Evolutionary conservation across 2,797 vertebrate genomes (phyloP).

Genomic region (Buceros bicornis): DNA sequence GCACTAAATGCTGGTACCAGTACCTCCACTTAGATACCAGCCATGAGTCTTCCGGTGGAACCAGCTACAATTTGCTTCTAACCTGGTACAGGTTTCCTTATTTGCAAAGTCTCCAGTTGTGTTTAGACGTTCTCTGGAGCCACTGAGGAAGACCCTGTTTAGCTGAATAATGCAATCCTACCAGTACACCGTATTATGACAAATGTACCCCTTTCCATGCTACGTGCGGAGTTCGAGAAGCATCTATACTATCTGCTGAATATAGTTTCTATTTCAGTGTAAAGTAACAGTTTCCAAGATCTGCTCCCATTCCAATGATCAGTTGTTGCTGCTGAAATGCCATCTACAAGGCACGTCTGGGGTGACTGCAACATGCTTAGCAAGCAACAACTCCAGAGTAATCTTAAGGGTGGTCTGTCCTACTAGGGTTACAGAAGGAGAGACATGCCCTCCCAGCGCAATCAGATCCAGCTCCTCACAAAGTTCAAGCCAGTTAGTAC

Average conservation of each 20-base stretch:
- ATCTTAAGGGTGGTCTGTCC: neutral
- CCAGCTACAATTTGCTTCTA: neutral
- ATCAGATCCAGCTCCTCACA: neutral
- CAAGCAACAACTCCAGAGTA: neutral
- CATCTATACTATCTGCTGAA: neutral
- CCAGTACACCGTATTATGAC: neutral
- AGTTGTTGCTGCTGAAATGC: neutral
- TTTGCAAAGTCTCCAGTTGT: neutral
- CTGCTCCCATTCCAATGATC: neutral
- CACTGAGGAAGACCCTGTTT: neutral
- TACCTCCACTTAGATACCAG: neutral
- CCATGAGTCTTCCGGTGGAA: neutral
- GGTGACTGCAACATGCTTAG: neutral
- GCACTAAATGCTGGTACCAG: neutral
- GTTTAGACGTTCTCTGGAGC: neutral
- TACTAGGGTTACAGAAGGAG: neutral
- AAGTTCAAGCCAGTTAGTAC: neutral
- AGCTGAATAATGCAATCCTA: neutral
- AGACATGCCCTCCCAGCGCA: neutral
- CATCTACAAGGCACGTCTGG: neutral
- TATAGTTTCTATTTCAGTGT: neutral
- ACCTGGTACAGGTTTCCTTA: neutral
- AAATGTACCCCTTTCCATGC: neutral
- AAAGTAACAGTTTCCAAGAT: neutral
- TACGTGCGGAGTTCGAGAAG: neutral